A percentile compares a stretch with the other conserved stretches of the same genome.
These are phyloP conservation scores for Gibbula magus DNA, from an alignment of 2,888 invertebrate genomes.

Conservation along the genomic window DNA sequence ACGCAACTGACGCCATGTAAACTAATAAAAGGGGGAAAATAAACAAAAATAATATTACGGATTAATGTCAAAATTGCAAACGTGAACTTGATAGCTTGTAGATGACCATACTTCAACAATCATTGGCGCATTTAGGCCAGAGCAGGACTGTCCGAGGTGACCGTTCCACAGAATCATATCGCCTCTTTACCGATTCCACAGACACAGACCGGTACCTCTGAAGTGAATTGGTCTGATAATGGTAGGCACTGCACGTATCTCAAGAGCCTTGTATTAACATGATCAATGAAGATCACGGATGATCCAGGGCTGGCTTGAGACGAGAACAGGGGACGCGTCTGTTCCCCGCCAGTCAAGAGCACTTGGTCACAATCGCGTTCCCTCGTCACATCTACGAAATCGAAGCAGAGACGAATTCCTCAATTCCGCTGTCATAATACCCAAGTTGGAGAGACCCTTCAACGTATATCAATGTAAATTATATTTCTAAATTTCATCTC, in stretches of 20 bases:
- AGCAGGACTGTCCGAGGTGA: too few species aligned
- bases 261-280: neutral
- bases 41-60: slow-evolving; percentile 6
- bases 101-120: slow-evolving; percentile 1
- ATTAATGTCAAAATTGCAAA: slow-evolving; percentile 6
- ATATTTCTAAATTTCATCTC: slow-evolving; percentile 43
- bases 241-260: neutral
- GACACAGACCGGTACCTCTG: too few species aligned
- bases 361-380: neutral
- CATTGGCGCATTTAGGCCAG: neutral
- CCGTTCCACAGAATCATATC: too few species aligned
- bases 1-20: neutral
- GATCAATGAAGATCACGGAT: neutral
- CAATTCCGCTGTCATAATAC: slow-evolving; percentile 37
- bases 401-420: slow-evolving; percentile 25
- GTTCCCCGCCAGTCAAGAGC: neutral
- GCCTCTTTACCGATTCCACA: too few species aligned
- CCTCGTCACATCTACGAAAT: slow-evolving; percentile 4
- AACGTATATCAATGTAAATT: slow-evolving; percentile 47
- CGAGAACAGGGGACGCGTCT: neutral
- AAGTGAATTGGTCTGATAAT: neutral
- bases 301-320: neutral
- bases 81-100: neutral
- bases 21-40: slow-evolving; percentile 2
- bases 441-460: slow-evolving; percentile 20